Evolutionary conservation across 1,140 invertebrate genomes (phyloP).

Genomic region (Drosophila baimaii): DNA sequence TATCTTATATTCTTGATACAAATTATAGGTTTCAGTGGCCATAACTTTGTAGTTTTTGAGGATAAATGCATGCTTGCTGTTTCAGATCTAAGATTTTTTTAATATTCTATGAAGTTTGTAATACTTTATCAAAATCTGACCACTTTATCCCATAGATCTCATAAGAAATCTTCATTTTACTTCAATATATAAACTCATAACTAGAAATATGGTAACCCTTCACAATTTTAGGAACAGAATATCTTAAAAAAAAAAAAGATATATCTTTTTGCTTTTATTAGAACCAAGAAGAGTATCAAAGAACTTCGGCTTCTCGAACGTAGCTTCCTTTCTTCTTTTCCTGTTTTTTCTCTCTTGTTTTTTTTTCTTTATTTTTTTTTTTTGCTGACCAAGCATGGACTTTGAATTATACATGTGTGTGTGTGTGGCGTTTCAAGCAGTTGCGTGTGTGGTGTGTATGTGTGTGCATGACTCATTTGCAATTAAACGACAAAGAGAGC

Average conservation of each 20-base stretch:
- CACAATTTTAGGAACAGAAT: not conserved
- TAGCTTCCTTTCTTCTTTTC: slow-evolving; percentile 8
- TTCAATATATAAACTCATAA: not conserved
- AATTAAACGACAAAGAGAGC: slow-evolving; percentile 74
- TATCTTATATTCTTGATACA: too few relatives aligned
- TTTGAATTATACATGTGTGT: slow-evolving; percentile 57
- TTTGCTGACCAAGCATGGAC: slow-evolving; percentile 65
- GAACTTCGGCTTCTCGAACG: too few relatives aligned
- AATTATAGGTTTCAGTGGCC: too few relatives aligned
- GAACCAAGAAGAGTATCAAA: not conserved
- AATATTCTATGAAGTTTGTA: too few relatives aligned
- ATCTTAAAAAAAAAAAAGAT: rapidly evolving
- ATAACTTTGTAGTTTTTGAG: not conserved
- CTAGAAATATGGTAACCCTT: not conserved
- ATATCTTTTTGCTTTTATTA: not conserved
- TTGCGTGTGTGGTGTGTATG: slow-evolving; percentile 35
- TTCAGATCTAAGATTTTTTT: too few relatives aligned
- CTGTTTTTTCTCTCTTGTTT: slow-evolving; percentile 5
- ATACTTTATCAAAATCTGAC: too few relatives aligned
- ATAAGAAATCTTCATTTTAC: not conserved
- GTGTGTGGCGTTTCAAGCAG: slow-evolving; percentile 25
- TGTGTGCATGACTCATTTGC: slow-evolving; percentile 78
- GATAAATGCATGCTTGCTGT: too few relatives aligned
- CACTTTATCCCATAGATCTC: too few relatives aligned
- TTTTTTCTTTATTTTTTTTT: slow-evolving; percentile 10